phyloP scores from a whole-genome alignment of 2,113 vertebrate species.

The Lontra canadensis region DNA sequence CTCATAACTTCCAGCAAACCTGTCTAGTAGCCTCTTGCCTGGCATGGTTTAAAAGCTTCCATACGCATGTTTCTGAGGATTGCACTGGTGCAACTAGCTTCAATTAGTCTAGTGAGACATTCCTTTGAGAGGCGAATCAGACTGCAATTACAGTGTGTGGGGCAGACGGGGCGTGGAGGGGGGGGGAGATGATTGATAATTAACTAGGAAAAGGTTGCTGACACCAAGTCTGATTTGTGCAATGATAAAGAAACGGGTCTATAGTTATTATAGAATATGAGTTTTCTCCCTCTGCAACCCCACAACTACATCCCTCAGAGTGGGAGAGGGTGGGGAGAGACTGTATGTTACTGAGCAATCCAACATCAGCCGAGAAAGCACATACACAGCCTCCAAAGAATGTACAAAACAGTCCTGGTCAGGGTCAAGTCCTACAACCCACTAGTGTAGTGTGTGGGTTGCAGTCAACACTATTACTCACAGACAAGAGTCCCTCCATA shows the following conservation, averaged over 20 bases:
- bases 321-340: neutral
- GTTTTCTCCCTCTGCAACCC: neutral
- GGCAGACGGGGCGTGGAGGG: constrained; percentile 27
- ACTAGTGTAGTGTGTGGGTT: no score
- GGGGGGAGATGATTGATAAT: constrained; percentile 53
- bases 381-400: neutral
- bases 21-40: neutral
- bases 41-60: neutral
- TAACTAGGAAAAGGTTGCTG: constrained; percentile 33
- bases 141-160: constrained; percentile 52
- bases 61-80: constrained; percentile 26
- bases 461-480: neutral
- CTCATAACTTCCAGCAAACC: neutral
- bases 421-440: neutral
- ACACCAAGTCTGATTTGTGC: constrained; percentile 62
- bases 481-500: neutral
- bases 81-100: neutral
- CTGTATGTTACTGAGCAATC: neutral
- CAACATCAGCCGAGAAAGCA: neutral
- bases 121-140: constrained; percentile 31
- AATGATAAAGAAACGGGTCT: constrained; percentile 15
- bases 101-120: constrained; percentile 31
- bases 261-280: neutral
- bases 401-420: neutral
- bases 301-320: neutral